These are phyloP conservation scores for Whitmania pigra DNA, from an alignment of 1,140 invertebrate genomes.

Conservation along the genomic window DNA sequence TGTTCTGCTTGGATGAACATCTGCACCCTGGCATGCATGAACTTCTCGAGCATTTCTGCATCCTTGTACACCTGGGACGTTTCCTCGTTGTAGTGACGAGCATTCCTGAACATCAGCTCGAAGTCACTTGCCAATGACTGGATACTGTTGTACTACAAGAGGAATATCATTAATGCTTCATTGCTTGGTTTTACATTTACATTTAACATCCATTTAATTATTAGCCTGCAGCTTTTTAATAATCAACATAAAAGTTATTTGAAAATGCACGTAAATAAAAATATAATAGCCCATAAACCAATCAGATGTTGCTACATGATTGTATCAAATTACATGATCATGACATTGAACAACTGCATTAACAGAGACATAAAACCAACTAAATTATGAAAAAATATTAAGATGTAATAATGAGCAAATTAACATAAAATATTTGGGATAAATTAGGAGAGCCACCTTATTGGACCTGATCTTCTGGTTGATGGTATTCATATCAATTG, in stretches of 20 bases:
- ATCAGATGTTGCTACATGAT: too few species aligned
- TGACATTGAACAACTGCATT: too few species aligned
- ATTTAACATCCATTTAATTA: too few species aligned
- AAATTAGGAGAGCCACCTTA: conserved; percentile 34
- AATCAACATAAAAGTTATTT: too few species aligned
- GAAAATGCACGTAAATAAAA: too few species aligned
- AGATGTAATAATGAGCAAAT: neutral
- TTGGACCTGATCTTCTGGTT: conserved; percentile 72
- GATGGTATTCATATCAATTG: conserved; percentile 88
- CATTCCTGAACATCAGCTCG: conserved; percentile 85
- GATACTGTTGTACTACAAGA: conserved; percentile 49
- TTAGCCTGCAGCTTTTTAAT: too few species aligned
- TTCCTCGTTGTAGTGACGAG: conserved; percentile 88
- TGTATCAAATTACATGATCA: too few species aligned
- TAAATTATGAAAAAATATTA: neutral
- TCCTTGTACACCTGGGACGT: conserved; percentile 86
- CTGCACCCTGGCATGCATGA: conserved; percentile 67
- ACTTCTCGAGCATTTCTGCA: conserved; percentile 71
- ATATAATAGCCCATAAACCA: too few species aligned
- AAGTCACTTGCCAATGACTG: conserved; percentile 57
- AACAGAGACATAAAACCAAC: too few species aligned
- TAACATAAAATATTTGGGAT: neutral
- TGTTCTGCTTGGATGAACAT: conserved; percentile 29
- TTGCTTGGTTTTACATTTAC: too few species aligned
- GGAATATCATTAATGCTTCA: neutral